Evolutionary conservation across 2,888 invertebrate species (phyloP), one percentile per base, ranked within the genome.

Genomic region (Catocala nupta): DNA sequence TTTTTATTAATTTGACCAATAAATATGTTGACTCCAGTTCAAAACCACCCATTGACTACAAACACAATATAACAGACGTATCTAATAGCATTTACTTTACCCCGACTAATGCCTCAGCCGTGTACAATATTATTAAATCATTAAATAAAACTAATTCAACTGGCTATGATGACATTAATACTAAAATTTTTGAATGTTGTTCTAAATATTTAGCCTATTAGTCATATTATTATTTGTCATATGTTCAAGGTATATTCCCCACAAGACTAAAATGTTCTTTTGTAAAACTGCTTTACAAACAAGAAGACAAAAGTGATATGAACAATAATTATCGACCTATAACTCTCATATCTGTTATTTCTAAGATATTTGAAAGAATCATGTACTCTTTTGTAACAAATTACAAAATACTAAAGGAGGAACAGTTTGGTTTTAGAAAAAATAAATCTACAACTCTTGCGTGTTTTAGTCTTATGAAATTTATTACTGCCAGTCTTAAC

Each of bases 281-380:
- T 11, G 44, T 44, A 5, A 44, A 44, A 6, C 44, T 6, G 5
- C n/a, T 52, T 16, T 42, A 13, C 8, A 52, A 52, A 52, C 34
- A 54, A 47, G 55, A 45, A 6, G 55, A 55, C 11, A 39, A 48
- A 48, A 47, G 10, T 48, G 44, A 54, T 36, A 44, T 54, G 44
- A 39, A 13, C 56, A 25, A 56, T 49, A 25, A 56, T 49, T 49
- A 49, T 16, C 16, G 16, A 16, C 16, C 16, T 16, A 16, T 16
- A 16, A 16, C 56, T 42, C 56, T 56, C n/a, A 56, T 56, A 56
- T 48, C 56, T n/a, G 56, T 56, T 34, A 48, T 56, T 49, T 56
- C 48, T n/a, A 56, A 48, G 39, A 56, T 56, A 42, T 49, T 56
- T 16, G 48, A 56, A 49, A 48, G 39, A 49, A 42, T 49, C 8